Conservation (phyloP, 1,140 invertebrate species). For the Psilanteris sp. region DNA sequence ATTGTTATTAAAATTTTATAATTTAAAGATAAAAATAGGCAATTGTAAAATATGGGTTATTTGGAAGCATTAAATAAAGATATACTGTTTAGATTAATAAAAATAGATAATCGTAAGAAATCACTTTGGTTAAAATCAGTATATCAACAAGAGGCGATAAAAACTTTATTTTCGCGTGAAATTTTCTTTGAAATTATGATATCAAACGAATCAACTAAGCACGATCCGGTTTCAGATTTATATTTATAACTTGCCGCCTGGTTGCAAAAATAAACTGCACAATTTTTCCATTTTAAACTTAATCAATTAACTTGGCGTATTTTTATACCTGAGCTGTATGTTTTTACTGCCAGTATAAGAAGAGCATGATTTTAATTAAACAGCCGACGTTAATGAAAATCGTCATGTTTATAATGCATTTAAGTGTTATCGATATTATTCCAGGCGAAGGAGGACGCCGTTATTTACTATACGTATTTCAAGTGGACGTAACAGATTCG, state of each 20-base stretch:
- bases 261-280: slow-evolving; percentile 44
- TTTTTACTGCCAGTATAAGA: slow-evolving; percentile 17
- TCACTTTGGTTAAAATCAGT: neutral
- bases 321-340: slow-evolving; percentile 23
- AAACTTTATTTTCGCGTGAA: slow-evolving; percentile 17
- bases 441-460: slow-evolving; percentile 30
- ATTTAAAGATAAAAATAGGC: too few species aligned
- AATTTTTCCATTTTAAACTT: slow-evolving; percentile 50
- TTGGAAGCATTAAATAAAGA: too few species aligned
- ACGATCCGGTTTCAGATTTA: slow-evolving; percentile 43
- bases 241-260: slow-evolving; percentile 49
- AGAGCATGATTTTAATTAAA: slow-evolving; percentile 24
- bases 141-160: neutral
- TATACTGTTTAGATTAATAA: neutral
- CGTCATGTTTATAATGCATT: slow-evolving; percentile 32
- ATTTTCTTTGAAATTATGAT: slow-evolving; percentile 40
- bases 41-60: too few species aligned
- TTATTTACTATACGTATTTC: slow-evolving; percentile 23
- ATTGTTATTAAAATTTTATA: too few species aligned
- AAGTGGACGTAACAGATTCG: neutral
- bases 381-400: slow-evolving; percentile 20
- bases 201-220: slow-evolving; percentile 44
- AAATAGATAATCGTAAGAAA: neutral
- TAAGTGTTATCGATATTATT: slow-evolving; percentile 33
- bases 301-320: slow-evolving; percentile 50